A percentile compares a stretch with the other conserved stretches of the same genome.
These are phyloP conservation scores for Aurelia coerulea DNA, from an alignment of 30 jellyfish, hydroid and myxozoan genomes.

Conservation along the genomic window DNA sequence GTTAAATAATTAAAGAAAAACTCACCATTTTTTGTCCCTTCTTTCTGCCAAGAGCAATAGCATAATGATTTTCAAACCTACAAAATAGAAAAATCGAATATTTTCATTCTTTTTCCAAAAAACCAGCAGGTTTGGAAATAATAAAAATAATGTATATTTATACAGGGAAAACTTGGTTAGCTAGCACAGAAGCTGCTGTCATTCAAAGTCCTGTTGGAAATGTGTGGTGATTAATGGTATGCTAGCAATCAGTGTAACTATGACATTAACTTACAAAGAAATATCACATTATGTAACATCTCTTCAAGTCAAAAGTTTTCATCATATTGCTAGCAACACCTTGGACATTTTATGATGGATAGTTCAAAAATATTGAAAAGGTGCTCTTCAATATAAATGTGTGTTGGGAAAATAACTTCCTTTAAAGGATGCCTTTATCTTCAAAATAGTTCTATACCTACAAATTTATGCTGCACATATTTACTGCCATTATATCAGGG, in stretches of 20 bases:
- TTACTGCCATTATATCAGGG: no score
- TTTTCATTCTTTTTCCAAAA: neutral
- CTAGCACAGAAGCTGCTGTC: no score
- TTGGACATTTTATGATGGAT: neutral
- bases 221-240: neutral
- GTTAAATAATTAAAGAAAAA: no score
- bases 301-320: slow-evolving; percentile 11
- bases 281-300: neutral
- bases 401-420: no score
- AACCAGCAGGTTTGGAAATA: no score
- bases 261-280: slow-evolving; percentile 24
- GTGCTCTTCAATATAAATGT: neutral
- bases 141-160: no score
- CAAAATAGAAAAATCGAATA: neutral
- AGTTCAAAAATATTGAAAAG: neutral
- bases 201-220: neutral
- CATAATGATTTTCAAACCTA: slow-evolving; percentile 89
- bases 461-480: no score
- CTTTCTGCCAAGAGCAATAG: slow-evolving; percentile 85
- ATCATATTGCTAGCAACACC: slow-evolving; percentile 20
- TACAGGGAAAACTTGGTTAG: no score
- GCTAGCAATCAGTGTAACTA: slow-evolving; percentile 52
- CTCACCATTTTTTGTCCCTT: slow-evolving; percentile 84
- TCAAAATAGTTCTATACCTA: no score
- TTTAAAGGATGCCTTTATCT: no score